Evolutionary conservation across 2,888 invertebrate genomes (phyloP).

Genomic region (Anoplius nigerrimus): DNA sequence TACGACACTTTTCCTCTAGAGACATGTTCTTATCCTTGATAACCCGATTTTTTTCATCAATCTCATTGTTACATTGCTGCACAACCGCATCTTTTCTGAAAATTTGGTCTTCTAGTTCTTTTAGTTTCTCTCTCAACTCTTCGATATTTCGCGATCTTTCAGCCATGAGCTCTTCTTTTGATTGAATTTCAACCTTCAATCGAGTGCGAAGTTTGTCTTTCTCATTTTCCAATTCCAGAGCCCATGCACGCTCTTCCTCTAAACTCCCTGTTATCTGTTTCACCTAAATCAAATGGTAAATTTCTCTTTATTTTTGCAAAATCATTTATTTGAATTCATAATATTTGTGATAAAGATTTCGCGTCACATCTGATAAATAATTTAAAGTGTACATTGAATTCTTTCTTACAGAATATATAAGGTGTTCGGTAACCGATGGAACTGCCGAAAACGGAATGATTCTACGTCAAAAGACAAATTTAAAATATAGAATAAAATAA

Average conservation of each 20-base stretch:
- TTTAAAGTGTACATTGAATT: too few species aligned
- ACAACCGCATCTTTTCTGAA: conserved; percentile 68
- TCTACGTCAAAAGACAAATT: too few species aligned
- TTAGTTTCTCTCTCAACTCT: conserved; percentile 59
- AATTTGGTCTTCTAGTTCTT: conserved; percentile 66
- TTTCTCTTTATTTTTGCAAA: not conserved
- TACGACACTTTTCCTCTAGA: conserved; percentile 65
- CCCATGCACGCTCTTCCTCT: conserved; percentile 70
- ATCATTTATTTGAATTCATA: not conserved
- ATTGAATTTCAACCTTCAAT: conserved; percentile 59
- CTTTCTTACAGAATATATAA: too few species aligned
- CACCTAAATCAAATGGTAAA: conserved; percentile 52
- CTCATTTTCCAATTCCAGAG: conserved; percentile 68
- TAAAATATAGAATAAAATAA: too few species aligned
- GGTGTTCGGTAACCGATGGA: too few species aligned
- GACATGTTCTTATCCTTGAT: conserved; percentile 63
- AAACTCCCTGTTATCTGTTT: conserved; percentile 67
- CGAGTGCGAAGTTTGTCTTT: conserved; percentile 65
- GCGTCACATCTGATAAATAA: too few species aligned
- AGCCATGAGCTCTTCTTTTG: conserved; percentile 58
- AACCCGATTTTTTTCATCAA: conserved; percentile 65
- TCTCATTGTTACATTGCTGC: conserved; percentile 66
- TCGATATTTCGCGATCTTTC: conserved; percentile 64
- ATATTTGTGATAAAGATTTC: too few species aligned
- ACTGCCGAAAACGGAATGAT: too few species aligned